Evolutionary conservation across 2,113 vertebrate species (phyloP), one percentile per base, ranked within the genome.

Genomic region (Heliornis fulica): DNA sequence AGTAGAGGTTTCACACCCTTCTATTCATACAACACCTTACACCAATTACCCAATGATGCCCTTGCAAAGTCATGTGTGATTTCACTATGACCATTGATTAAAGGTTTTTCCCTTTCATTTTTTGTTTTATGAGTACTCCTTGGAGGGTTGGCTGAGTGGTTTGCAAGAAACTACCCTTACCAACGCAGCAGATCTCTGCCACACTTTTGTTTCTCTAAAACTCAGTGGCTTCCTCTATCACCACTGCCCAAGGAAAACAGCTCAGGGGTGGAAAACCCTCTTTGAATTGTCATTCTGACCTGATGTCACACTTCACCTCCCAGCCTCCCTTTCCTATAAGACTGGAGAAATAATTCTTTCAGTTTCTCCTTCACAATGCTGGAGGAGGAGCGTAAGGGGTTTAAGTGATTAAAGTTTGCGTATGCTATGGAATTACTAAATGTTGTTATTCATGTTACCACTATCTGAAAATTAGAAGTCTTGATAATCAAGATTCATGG

Each of bases 1-100:
- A 98, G 77, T 92, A 97, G 97, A 97, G 97, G 97, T 98, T 98
- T 98, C 97, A 97, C 97, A 97, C 97, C 83, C 81, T 75, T 93
- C 46, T 70, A n/a, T 89, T 96, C 84, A 87, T 88, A 32, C 82
- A 89, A 74, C 81, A 87, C 77, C 81, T 82, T 87, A 96, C n/a
- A 91, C 71, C 76, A 81, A 63, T 72, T 89, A 90, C 89, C 74
- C 59, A 0, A 78, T 89, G 53, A 86, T 91, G 83, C 46, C 83
- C 91, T 95, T 96, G 82, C 85, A 89, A 93, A 96, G 77, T 92
- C 94, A 93, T 91, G 54, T 88, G 85, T 96, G 36, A 95, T 94
- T 96, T 97, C 92, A 77, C 48, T 68, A 32, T 92, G 91, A 96
- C 68, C 86, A 29, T 64, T 87, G 36, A 91, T 79, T 34, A 50